Base-by-base conservation (phyloP, 1,140 invertebrate species). In the Rhagoletis pomonella region DNA sequence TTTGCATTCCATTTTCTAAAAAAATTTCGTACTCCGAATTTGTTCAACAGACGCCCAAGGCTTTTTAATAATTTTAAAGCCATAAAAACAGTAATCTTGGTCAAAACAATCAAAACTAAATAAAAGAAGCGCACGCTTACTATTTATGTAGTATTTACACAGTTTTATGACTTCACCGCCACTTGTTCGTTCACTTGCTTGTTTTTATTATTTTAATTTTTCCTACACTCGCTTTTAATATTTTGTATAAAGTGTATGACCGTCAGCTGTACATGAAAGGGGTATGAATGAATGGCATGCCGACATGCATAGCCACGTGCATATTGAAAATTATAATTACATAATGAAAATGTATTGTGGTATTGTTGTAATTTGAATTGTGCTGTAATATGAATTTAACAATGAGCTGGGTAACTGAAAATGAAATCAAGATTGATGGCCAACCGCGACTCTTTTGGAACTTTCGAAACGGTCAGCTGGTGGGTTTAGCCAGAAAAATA, bases 241-340 rank as follows among this genome's bases (percentile, higher is more conserved):
- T 73, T 73, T 73, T 73, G 12, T 47, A 4, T 73, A 47, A 50
- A 58, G 50, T 42, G 19, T 4, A 81, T 81, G 73, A 29, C 73
- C 73, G 47, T 81, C 73, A 29, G 73, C 44, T 55, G 42, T 77
- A 47, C 73, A 77, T 81, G 73, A 81, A 81, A 55, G 73, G 47
- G n/a, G n/a, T n/a, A n/a, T n/a, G n/a, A n/a, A n/a, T n/a, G n/a
- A 4, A 50, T 81, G 73, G 47, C 73, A 55, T 81, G 73, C n/a
- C 73, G 42, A 81, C 73, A 81, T 81, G 73, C 47, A 81, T 55
- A 55, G 6, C 17, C 60, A 62, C 12, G 60, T 62, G 17, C 60
- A 62, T 62, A 62, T 62, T 62, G 9, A 55, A 9, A 81, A 19
- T 55, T 19, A 81, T 81, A 81, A 81, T 81, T 81, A 81, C 73